Evolutionary conservation across 2,797 vertebrate genomes (phyloP), one percentile per base, ranked within the genome.

Genomic region (Premnoplex brunnescens): DNA sequence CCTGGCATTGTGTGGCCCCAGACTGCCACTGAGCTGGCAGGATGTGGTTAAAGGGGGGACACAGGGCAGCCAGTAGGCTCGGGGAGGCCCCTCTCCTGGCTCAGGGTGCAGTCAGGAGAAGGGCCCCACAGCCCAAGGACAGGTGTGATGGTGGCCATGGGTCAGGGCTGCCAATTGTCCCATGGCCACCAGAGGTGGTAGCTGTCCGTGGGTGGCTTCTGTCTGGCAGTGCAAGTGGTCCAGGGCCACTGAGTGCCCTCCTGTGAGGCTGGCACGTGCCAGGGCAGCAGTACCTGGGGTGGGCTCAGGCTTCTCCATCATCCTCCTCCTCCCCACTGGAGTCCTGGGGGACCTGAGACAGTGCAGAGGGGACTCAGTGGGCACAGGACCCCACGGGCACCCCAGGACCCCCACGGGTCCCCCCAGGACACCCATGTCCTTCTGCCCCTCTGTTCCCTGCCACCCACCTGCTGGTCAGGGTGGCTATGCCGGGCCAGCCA

Each of bases 231-330:
- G 8, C 22, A 36, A 51, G 39, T 37, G 34, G 28, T 58, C 66
- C 10, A 7, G 34, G 36, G 28, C 58, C 67, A 37, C 27, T 4
- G 0, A 44, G 27, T 9, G 34, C 28, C 62, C 15, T 76, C 37
- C 37, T 0, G 0, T 72, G 12, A 46, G n/a, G 28, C 37, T 44
- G 41, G 58, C 28, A 59, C 36, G 17, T 48, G 46, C 72, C 43
- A 44, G 28, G 36, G 49, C 54, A 36, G 76, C 34, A 54, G 54
- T 46, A 21, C 44, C 10, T 63, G 30, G 43, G 20, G 5, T 20
- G 23, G 10, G 44, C 30, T 97, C 67, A 96, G 64, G 92, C 90
- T 90, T 95, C 93, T n/a, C 96, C 66, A 2, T 94, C 93, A 9
- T 89, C 95, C 7, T 67, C 80, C 22, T 63, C 79, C 36, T 74